These are phyloP conservation scores for Diploptera punctata DNA, from an alignment of 2,888 invertebrate species.

Conservation along the genomic window DNA sequence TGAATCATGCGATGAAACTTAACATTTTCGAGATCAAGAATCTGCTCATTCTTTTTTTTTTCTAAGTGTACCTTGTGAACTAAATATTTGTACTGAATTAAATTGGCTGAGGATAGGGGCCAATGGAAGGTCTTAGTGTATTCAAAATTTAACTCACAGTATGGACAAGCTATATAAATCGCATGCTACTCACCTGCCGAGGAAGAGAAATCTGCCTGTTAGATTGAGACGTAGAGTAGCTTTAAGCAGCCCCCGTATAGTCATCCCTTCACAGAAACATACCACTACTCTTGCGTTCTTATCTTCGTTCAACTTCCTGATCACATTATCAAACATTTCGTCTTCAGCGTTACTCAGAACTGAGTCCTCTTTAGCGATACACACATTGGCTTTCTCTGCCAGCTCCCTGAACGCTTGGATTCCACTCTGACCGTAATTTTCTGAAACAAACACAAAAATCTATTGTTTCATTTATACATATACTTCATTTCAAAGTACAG, in stretches of 20 bases:
- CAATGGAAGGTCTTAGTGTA: too few species aligned
- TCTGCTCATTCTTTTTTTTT: too few species aligned
- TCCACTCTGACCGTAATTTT: conserved; percentile 79
- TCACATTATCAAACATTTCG: conserved; percentile 62
- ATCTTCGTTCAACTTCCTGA: conserved; percentile 62
- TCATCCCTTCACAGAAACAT: conserved; percentile 81
- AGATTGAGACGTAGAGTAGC: conserved; percentile 65
- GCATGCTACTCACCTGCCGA: conserved; percentile 78
- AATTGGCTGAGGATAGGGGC: too few species aligned
- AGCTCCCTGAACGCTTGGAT: conserved; percentile 76
- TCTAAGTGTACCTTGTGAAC: too few species aligned
- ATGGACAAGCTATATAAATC: too few species aligned
- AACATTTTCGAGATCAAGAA: too few species aligned
- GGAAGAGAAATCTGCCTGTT: conserved; percentile 66
- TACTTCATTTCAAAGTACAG: too few species aligned
- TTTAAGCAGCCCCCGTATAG: conserved; percentile 68
- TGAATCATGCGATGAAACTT: too few species aligned
- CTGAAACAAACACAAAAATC: too few species aligned
- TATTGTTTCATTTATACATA: too few species aligned
- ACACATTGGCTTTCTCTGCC: conserved; percentile 70
- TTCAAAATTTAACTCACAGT: too few species aligned
- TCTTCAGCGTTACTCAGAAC: conserved; percentile 66
- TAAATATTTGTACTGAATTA: too few species aligned
- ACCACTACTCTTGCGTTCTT: conserved; percentile 67
- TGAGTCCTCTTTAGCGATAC: conserved; percentile 73